These are phyloP conservation scores for Onychomys leucogaster DNA, from an alignment of 2,797 vertebrate genomes.

Conservation along the genomic window DNA sequence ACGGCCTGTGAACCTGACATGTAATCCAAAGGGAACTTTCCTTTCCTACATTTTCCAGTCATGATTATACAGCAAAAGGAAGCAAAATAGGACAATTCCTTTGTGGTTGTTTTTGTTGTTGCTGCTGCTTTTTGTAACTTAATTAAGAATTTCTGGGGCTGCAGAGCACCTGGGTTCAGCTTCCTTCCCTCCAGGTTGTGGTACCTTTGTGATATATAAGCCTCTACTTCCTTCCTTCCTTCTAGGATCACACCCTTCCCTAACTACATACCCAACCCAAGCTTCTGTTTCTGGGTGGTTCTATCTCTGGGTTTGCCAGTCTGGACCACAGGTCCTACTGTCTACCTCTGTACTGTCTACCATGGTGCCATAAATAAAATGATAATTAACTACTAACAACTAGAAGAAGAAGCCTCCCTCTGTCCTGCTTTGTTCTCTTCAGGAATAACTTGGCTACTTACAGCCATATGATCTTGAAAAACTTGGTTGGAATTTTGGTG, in stretches of 20 bases:
- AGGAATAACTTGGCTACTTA: background rate
- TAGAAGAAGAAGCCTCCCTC: background rate
- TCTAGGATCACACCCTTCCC: background rate
- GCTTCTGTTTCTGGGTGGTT: constrained; percentile 15
- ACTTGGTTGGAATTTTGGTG: background rate
- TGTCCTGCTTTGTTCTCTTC: constrained; percentile 5
- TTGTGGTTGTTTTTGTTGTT: background rate
- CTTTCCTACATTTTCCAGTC: background rate
- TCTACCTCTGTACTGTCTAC: background rate
- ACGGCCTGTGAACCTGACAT: background rate
- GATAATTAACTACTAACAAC: background rate
- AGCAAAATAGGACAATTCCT: background rate
- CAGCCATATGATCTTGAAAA: background rate
- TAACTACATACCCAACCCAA: background rate
- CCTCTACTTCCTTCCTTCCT: background rate
- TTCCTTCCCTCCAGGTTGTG: background rate
- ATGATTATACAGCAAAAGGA: background rate
- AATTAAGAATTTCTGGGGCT: background rate
- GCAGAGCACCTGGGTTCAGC: background rate
- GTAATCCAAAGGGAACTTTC: no score
- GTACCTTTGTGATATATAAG: background rate
- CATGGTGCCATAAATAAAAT: background rate
- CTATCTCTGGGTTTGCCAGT: background rate
- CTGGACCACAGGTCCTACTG: background rate
- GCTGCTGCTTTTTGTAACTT: constrained; percentile 3